phyloP scores from a whole-genome alignment of 2,113 vertebrate species.

The Paradoxurus hermaphroditus region DNA sequence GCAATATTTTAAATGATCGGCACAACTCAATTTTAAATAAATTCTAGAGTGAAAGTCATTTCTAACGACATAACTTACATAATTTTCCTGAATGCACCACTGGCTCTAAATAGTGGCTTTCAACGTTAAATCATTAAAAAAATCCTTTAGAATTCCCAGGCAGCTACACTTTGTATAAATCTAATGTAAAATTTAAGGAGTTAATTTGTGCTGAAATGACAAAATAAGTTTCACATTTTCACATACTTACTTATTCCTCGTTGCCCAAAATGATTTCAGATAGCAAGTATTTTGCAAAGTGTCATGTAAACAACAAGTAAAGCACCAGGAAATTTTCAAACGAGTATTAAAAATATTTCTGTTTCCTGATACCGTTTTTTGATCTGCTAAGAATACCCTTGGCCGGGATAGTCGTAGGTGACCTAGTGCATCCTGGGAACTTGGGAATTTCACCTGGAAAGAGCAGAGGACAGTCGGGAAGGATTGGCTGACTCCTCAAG shows the following conservation, averaged over 20 bases:
- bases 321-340: background rate
- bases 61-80: constrained; percentile 60
- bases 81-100: constrained; percentile 72
- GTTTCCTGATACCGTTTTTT: background rate
- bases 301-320: background rate
- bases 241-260: background rate
- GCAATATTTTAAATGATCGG: constrained; percentile 80
- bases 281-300: background rate
- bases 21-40: constrained; percentile 81
- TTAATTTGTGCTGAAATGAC: constrained; percentile 22
- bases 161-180: constrained; percentile 21
- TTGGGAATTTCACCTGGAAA: constrained; percentile 65
- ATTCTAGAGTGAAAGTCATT: constrained; percentile 75
- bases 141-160: constrained; percentile 2
- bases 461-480: constrained; percentile 8
- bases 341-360: background rate
- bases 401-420: background rate
- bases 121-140: constrained; percentile 58
- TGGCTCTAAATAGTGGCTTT: constrained; percentile 69
- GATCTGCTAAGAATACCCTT: background rate
- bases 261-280: constrained; percentile 30
- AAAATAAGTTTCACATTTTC: background rate
- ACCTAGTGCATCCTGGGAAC: background rate
- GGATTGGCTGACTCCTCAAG: constrained; percentile 18
- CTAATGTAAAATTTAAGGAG: constrained; percentile 29